Evolutionary conservation across 2,797 vertebrate species (phyloP).

Genomic region (Pampus argenteus): DNA sequence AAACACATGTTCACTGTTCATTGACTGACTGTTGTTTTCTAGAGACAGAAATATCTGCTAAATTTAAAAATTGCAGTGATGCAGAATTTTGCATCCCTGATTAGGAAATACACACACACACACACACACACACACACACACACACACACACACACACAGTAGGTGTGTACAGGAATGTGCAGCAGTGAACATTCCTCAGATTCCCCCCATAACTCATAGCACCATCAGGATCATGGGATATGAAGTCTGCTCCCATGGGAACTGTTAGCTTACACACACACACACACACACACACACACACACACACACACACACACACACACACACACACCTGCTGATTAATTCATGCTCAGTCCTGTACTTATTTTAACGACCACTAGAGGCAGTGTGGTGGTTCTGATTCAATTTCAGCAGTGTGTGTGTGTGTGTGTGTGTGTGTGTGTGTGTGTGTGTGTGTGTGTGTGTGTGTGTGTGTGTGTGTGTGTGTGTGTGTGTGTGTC

Average conservation of each 20-base stretch:
- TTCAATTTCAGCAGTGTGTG: not conserved
- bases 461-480: constrained; percentile 2
- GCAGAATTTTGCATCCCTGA: too few relatives aligned
- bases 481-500: constrained; percentile 16
- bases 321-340: not conserved
- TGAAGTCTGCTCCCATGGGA: constrained; percentile 45
- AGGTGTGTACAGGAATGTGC: constrained; percentile 56
- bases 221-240: constrained; percentile 52
- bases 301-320: constrained; percentile 2
- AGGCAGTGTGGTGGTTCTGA: not conserved
- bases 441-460: constrained; percentile 16
- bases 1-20: too few relatives aligned
- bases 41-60: too few relatives aligned
- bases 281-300: constrained; percentile 9
- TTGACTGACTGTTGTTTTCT: too few relatives aligned
- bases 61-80: too few relatives aligned
- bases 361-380: not conserved
- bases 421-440: constrained; percentile 3
- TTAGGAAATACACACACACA: not conserved
- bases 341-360: not conserved
- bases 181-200: constrained; percentile 61
- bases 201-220: constrained; percentile 31
- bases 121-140: constrained; percentile 13
- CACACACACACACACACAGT: not conserved
- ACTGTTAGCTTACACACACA: constrained; percentile 11